phyloP scores from a whole-genome alignment of 2,797 vertebrate species.

The Otus scops region DNA sequence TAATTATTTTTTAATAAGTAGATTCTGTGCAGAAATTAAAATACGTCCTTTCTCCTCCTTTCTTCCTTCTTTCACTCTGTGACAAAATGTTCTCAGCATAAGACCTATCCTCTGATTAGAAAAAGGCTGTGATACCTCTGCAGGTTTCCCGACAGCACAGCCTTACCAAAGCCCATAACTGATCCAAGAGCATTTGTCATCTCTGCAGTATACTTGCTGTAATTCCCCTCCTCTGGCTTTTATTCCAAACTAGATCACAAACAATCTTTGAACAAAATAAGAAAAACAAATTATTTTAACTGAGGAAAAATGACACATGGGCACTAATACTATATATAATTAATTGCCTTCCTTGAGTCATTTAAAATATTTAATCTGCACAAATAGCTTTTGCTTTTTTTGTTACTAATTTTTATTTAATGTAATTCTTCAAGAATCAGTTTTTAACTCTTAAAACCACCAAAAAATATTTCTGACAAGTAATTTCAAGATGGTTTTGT shows the following conservation, averaged over 20 bases:
- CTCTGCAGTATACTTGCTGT: constrained; percentile 11
- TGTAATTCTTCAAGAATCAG: not conserved
- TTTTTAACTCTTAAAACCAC: not conserved
- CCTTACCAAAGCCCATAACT: not conserved
- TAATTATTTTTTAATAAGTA: not conserved
- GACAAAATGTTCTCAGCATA: not conserved
- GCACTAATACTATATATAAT: not conserved
- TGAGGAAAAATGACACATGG: not conserved
- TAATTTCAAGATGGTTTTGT: not conserved
- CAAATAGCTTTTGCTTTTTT: not conserved
- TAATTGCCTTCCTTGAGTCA: not conserved
- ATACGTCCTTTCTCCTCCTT: not conserved
- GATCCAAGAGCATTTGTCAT: constrained; percentile 8
- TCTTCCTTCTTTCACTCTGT: not conserved
- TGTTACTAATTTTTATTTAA: not conserved
- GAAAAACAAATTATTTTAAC: not conserved
- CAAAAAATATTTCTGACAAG: not conserved
- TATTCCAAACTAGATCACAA: not conserved
- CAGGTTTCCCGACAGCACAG: not conserved
- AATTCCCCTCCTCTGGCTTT: constrained; percentile 8
- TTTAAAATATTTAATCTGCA: not conserved
- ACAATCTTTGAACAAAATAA: not conserved
- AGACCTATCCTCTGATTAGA: constrained; percentile 1
- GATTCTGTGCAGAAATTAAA: not conserved
- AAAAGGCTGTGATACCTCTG: not conserved